Conservation (phyloP, 2,797 vertebrate species). For the Rhinatrema bivittatum region DNA sequence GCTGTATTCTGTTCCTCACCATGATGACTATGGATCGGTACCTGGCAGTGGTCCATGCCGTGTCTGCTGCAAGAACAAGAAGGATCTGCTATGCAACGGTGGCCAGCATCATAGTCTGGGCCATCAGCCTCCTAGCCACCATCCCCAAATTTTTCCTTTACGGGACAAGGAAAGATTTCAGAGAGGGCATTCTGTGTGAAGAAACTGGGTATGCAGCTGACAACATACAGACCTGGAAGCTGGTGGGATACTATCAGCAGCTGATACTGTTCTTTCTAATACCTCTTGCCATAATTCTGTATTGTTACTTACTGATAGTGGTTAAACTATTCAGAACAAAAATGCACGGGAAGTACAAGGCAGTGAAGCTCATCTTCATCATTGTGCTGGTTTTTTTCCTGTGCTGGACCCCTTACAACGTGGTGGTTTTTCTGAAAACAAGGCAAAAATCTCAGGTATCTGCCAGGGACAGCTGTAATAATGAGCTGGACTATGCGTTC, state of each 20-base stretch:
- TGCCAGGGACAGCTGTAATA: fast-evolving
- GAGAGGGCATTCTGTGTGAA: slow-evolving; percentile 37
- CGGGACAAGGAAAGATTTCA: neutral
- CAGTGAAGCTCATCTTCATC: slow-evolving; percentile 63
- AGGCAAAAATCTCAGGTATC: slow-evolving; percentile 2
- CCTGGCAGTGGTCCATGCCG: slow-evolving; percentile 64
- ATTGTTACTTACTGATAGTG: slow-evolving; percentile 62
- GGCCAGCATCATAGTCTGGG: slow-evolving; percentile 46
- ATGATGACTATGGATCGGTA: slow-evolving; percentile 73
- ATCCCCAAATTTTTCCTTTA: slow-evolving; percentile 57
- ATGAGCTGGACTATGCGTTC: slow-evolving; percentile 42
- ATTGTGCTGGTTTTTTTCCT: slow-evolving; percentile 61
- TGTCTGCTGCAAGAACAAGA: slow-evolving; percentile 47
- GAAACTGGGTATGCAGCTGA: slow-evolving; percentile 29
- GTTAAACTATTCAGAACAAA: slow-evolving; percentile 52
- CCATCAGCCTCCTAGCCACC: slow-evolving; percentile 51
- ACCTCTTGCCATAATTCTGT: slow-evolving; percentile 53
- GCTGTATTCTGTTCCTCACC: slow-evolving; percentile 67
- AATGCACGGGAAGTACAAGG: slow-evolving; percentile 55
- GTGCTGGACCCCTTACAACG: slow-evolving; percentile 70
- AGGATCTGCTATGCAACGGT: slow-evolving; percentile 41
- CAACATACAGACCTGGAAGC: slow-evolving; percentile 42
- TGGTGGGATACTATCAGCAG: slow-evolving; percentile 58
- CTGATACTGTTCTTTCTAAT: slow-evolving; percentile 61
- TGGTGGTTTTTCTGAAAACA: slow-evolving; percentile 49